A percentile compares a stretch with the other conserved stretches of the same genome.
These are phyloP conservation scores for Tenthredo amoena DNA, from an alignment of 2,888 invertebrate species.

Conservation along the genomic window DNA sequence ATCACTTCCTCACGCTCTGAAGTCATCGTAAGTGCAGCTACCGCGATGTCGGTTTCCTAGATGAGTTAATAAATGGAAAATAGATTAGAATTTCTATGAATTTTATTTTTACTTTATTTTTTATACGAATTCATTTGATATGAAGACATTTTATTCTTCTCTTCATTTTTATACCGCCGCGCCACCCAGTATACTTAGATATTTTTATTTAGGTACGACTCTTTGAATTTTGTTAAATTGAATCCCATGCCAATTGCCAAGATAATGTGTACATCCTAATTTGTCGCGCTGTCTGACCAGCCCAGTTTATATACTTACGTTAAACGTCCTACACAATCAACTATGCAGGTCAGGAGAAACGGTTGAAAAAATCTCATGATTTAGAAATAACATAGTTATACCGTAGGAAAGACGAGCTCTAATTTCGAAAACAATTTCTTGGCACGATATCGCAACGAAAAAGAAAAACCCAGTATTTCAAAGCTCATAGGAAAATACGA, in stretches of 20 bases:
- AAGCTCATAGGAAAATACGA: too few relatives aligned
- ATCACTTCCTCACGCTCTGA: constrained; percentile 94
- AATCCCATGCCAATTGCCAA: constrained; percentile 45
- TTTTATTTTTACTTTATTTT: not conserved
- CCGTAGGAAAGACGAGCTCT: not conserved
- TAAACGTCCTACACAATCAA: constrained; percentile 12
- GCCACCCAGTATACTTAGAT: not conserved
- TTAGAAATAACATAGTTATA: not conserved
- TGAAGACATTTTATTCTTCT: too few relatives aligned
- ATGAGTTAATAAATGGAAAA: not conserved
- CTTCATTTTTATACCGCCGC: not conserved
- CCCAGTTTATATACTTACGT: constrained; percentile 28
- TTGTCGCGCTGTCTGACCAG: constrained; percentile 33
- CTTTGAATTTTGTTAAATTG: constrained; percentile 32
- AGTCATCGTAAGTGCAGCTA: constrained; percentile 93
- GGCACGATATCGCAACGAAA: too few relatives aligned
- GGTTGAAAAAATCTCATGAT: not conserved
- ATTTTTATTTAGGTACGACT: not conserved
- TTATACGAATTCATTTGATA: not conserved
- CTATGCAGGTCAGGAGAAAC: not conserved
- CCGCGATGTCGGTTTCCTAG: constrained; percentile 90
- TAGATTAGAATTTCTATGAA: not conserved
- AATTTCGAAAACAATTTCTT: not conserved
- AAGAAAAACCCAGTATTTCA: too few relatives aligned
- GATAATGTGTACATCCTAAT: constrained; percentile 47